Conservation (phyloP, 2,113 vertebrate species). For the Oncorhynchus tshawytscha region DNA sequence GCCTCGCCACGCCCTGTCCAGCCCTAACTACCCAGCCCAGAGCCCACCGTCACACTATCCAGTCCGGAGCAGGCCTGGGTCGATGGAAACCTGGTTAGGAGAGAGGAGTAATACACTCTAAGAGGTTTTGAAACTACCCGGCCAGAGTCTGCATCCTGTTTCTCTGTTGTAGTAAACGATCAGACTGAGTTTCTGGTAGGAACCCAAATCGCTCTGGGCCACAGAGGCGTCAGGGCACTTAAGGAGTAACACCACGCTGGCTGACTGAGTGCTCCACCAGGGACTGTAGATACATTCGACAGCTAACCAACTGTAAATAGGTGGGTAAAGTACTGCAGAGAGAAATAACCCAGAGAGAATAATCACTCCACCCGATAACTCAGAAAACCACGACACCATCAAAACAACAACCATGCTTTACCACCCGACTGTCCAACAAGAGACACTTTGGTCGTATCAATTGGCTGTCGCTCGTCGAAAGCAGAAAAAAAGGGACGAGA, state of each 20-base stretch:
- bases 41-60: slow-evolving; percentile 10
- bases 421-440: not conserved
- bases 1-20: slow-evolving; percentile 1
- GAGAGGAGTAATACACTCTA: slow-evolving; percentile 49
- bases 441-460: not conserved
- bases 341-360: slow-evolving; percentile 14
- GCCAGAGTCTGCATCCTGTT: slow-evolving; percentile 30
- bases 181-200: not conserved
- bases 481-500: too few species aligned
- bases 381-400: not conserved
- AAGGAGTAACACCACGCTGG: slow-evolving; percentile 4
- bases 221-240: slow-evolving; percentile 43
- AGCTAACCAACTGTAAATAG: slow-evolving; percentile 11
- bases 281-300: not conserved
- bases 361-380: not conserved
- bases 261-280: slow-evolving; percentile 12
- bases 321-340: slow-evolving; percentile 29
- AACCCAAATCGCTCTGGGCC: not conserved
- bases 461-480: too few species aligned
- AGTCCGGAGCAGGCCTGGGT: slow-evolving; percentile 30
- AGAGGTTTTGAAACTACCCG: slow-evolving; percentile 47
- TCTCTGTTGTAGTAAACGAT: not conserved
- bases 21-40: not conserved
- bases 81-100: slow-evolving; percentile 61
- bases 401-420: not conserved